phyloP scores from a whole-genome alignment of 2,113 vertebrate species.

The Sinocyclocheilus rhinocerous region DNA sequence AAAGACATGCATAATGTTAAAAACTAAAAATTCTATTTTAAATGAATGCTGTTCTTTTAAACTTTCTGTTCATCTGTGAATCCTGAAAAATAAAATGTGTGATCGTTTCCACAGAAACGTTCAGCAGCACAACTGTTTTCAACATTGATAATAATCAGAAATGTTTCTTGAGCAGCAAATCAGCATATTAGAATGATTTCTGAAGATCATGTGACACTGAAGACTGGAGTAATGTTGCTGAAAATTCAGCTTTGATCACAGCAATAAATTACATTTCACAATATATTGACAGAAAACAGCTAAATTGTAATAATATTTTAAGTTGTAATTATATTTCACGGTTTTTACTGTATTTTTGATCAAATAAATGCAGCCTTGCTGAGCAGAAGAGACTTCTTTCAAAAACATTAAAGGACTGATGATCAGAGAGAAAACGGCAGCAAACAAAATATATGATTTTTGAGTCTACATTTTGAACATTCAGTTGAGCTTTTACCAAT shows the following conservation, averaged over 20 bases:
- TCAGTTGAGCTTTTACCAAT: neutral
- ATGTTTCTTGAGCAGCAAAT: neutral
- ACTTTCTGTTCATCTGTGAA: too few relatives aligned
- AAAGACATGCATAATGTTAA: neutral
- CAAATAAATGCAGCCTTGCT: neutral
- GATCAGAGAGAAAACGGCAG: neutral
- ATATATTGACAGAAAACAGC: neutral
- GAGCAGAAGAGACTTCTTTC: neutral
- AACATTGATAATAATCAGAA: neutral
- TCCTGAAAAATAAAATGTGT: too few relatives aligned
- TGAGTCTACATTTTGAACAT: neutral
- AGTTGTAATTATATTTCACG: neutral
- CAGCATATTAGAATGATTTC: neutral
- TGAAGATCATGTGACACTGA: neutral
- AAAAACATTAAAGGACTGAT: neutral
- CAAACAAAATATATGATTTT: neutral
- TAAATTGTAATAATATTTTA: neutral
- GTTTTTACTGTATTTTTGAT: neutral
- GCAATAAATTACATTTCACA: neutral
- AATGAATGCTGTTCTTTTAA: neutral
- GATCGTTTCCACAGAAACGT: too few relatives aligned
- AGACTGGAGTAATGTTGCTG: neutral
- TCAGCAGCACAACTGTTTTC: too few relatives aligned
- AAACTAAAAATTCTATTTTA: neutral
- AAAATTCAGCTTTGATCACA: neutral